A percentile compares a stretch with the other conserved stretches of the same genome.
Conservation (phyloP, 2,888 invertebrate genomes). For the Maniola hyperantus region DNA sequence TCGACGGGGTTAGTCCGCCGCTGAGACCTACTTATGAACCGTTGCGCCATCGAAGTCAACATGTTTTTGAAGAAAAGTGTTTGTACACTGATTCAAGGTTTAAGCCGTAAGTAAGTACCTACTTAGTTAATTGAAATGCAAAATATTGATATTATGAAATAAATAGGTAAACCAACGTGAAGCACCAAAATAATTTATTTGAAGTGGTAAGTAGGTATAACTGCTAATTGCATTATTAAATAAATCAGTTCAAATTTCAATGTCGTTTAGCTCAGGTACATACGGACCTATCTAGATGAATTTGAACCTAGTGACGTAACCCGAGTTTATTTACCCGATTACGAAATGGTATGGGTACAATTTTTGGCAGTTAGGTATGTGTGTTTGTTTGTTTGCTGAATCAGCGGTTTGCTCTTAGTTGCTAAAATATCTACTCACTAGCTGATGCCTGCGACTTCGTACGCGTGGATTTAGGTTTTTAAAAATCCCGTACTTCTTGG, state of each 20-base stretch:
- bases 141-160: constrained; percentile 14
- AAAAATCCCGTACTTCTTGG: too few species aligned
- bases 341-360: too few species aligned
- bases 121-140: constrained; percentile 9
- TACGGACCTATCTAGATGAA: neutral
- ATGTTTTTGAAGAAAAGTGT: constrained; percentile 14
- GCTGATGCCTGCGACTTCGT: too few species aligned
- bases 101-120: neutral
- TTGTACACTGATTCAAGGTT: constrained; percentile 8
- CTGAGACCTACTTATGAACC: too few species aligned
- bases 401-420: too few species aligned
- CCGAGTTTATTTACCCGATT: too few species aligned
- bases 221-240: constrained; percentile 5
- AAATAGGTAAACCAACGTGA: neutral
- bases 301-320: neutral
- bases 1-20: neutral
- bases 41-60: constrained; percentile 9
- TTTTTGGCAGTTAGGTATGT: too few species aligned
- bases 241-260: constrained; percentile 2
- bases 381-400: too few species aligned
- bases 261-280: too few species aligned
- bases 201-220: neutral
- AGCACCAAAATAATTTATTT: constrained; percentile 3
- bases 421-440: too few species aligned
- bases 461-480: too few species aligned